phyloP scores from a whole-genome alignment of 2,888 invertebrate species.

The Patella pellucida region DNA sequence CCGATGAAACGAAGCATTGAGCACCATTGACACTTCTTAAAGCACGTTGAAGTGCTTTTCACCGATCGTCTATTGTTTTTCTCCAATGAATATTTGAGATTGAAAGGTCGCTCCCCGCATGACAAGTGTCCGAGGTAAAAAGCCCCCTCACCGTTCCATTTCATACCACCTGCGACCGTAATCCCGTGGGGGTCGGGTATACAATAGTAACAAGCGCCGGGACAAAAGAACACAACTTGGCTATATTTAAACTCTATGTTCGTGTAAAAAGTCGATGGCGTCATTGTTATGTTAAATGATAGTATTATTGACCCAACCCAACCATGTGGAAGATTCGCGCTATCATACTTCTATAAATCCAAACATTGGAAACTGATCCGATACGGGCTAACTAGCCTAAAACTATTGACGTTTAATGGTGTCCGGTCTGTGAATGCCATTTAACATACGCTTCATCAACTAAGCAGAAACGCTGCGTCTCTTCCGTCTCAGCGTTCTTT shows the following conservation, averaged over 20 bases:
- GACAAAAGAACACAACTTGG: slow-evolving; percentile 2
- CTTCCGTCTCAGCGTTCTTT: neutral
- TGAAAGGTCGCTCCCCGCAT: slow-evolving; percentile 5
- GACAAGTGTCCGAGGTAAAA: slow-evolving; percentile 4
- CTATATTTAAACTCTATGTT: neutral
- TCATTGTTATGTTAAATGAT: slow-evolving; percentile 10
- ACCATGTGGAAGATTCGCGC: neutral
- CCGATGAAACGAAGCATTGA: neutral
- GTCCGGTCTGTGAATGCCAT: neutral
- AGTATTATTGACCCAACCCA: neutral
- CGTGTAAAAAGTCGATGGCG: slow-evolving; percentile 1
- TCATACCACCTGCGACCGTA: slow-evolving; percentile 2
- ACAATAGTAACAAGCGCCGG: neutral
- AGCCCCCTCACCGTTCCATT: neutral
- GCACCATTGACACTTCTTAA: neutral
- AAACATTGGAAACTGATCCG: slow-evolving; percentile 5
- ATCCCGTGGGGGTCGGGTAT: neutral
- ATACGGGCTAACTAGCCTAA: slow-evolving; percentile 9
- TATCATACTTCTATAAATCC: slow-evolving; percentile 2
- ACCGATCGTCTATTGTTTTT: slow-evolving; percentile 7
- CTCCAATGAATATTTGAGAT: slow-evolving; percentile 1
- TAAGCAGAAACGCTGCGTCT: neutral
- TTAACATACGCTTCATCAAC: slow-evolving; percentile 3
- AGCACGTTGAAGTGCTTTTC: slow-evolving; percentile 2
- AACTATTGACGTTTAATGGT: neutral